A percentile compares a stretch with the other conserved stretches of the same genome.
Conservation (phyloP, 2,113 vertebrate genomes). For the Pedionomus torquatus region DNA sequence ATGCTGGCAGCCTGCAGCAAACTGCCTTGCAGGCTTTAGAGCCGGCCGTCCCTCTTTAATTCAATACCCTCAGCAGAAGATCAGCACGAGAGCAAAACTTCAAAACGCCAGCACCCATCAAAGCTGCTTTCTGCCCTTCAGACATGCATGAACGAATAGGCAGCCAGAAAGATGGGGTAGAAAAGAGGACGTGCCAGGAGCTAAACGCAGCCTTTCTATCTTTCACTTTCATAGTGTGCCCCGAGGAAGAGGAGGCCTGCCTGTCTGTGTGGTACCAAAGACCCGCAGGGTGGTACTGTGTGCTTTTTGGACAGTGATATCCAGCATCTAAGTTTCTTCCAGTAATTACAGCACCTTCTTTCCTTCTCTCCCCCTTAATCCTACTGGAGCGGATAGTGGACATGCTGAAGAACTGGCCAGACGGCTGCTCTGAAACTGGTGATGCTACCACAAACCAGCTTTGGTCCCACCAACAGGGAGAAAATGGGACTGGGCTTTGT, state of each 20-base stretch:
- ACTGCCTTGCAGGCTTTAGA: background rate
- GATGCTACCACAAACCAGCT: background rate
- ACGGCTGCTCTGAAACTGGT: background rate
- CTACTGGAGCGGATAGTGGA: background rate
- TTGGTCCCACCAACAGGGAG: fast-evolving
- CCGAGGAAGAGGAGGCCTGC: background rate
- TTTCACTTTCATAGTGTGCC: background rate
- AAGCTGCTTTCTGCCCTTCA: background rate
- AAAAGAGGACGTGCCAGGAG: background rate
- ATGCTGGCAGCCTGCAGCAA: background rate
- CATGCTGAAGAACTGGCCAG: background rate
- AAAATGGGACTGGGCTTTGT: background rate
- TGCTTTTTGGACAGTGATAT: background rate
- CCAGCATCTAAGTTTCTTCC: background rate
- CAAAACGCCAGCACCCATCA: background rate
- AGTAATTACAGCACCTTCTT: background rate
- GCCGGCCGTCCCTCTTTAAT: background rate
- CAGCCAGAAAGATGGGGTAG: background rate
- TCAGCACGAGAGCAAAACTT: background rate
- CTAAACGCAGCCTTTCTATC: background rate
- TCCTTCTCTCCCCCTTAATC: background rate
- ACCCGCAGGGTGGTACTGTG: background rate
- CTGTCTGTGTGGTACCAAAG: background rate
- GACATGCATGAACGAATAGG: fast-evolving
- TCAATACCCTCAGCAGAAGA: background rate